Evolutionary conservation across 1,140 invertebrate genomes (phyloP).

Genomic region (Cydia amplana): DNA sequence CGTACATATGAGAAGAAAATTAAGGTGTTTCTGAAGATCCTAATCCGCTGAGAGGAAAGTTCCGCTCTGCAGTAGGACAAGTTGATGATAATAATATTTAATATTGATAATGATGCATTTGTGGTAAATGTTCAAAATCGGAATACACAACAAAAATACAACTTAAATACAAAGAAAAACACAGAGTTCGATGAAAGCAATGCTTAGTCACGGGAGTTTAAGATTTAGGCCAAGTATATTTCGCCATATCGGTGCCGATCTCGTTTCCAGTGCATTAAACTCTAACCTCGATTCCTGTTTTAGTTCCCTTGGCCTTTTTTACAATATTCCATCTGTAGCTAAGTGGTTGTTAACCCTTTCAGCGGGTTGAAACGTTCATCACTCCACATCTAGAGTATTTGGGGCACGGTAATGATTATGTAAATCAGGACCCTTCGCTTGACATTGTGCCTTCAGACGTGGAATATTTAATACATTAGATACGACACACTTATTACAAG

Average conservation of each 20-base stretch:
- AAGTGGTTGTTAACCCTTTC: slow-evolving; percentile 33
- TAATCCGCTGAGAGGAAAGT: too few relatives aligned
- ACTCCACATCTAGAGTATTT: slow-evolving; percentile 26
- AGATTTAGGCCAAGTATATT: neutral
- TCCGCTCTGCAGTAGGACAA: too few relatives aligned
- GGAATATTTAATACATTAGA: neutral
- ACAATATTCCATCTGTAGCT: slow-evolving; percentile 19
- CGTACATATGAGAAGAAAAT: too few relatives aligned
- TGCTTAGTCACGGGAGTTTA: neutral
- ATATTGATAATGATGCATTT: too few relatives aligned
- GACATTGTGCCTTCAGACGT: neutral
- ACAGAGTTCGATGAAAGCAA: neutral
- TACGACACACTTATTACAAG: neutral
- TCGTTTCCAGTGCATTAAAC: slow-evolving; percentile 1
- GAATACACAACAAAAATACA: too few relatives aligned
- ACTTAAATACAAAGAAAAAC: too few relatives aligned
- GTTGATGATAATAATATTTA: too few relatives aligned
- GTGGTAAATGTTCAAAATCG: too few relatives aligned
- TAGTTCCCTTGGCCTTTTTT: slow-evolving; percentile 17
- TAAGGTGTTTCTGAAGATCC: too few relatives aligned
- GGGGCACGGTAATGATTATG: slow-evolving; percentile 31
- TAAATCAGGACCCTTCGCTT: slow-evolving; percentile 30
- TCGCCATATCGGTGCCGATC: neutral
- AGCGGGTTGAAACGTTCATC: slow-evolving; percentile 27
- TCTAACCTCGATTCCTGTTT: neutral